Evolutionary conservation across 2,113 vertebrate species (phyloP).

Genomic region (Austrofundulus limnaeus): DNA sequence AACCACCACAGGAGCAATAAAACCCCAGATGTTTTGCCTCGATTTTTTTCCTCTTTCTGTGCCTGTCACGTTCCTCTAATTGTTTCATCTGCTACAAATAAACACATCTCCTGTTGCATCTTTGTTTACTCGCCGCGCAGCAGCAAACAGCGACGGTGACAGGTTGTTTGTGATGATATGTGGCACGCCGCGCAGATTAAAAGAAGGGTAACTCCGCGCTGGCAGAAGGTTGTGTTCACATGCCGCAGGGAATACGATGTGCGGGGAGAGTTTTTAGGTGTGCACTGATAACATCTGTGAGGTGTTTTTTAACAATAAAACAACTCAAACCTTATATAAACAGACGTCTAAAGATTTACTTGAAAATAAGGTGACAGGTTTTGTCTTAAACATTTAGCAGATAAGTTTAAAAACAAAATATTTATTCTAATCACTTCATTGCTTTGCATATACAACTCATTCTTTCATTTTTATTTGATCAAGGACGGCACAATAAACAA

Average conservation of each 20-base stretch:
- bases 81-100: constrained; percentile 65
- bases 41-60: constrained; percentile 54
- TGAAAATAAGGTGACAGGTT: neutral
- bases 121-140: constrained; percentile 65
- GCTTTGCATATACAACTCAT: too few species aligned
- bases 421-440: too few species aligned
- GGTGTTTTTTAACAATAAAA: constrained; percentile 34
- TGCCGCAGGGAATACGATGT: constrained; percentile 40
- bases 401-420: too few species aligned
- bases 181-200: constrained; percentile 19
- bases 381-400: too few species aligned
- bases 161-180: constrained; percentile 48
- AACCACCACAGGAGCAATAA: constrained; percentile 17
- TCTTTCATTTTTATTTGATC: too few species aligned
- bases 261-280: constrained; percentile 70
- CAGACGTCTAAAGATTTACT: constrained; percentile 13
- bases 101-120: constrained; percentile 68
- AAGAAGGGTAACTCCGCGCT: constrained; percentile 21
- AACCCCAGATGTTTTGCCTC: constrained; percentile 55
- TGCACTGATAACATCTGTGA: constrained; percentile 60
- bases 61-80: constrained; percentile 66
- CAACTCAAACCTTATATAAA: constrained; percentile 49
- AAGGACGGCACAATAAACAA: too few species aligned
- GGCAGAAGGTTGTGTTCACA: constrained; percentile 29
- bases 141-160: constrained; percentile 48